These are phyloP conservation scores for Anabas testudineus DNA, from an alignment of 2,797 vertebrate genomes.

Conservation along the genomic window DNA sequence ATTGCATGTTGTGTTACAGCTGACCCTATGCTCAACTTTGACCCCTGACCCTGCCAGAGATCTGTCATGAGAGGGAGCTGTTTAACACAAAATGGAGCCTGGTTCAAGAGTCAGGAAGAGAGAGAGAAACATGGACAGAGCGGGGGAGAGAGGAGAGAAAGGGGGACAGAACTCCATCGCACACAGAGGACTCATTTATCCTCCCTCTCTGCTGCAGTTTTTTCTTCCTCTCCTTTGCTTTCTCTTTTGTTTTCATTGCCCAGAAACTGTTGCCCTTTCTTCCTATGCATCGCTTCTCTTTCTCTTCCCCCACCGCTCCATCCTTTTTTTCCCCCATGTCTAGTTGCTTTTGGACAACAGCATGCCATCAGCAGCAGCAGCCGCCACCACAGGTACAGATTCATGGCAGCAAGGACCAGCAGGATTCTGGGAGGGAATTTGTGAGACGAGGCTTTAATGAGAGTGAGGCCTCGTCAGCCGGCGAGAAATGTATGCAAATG, in stretches of 20 bases:
- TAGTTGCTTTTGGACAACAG: conserved; percentile 80
- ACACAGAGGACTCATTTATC: conserved; percentile 80
- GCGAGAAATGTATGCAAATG: conserved; percentile 98
- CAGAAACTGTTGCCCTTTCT: conserved; percentile 86
- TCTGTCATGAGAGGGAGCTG: conserved; percentile 98
- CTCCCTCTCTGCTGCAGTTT: conserved; percentile 58
- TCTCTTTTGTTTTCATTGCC: conserved; percentile 84
- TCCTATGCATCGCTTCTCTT: conserved; percentile 75
- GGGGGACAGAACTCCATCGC: conserved; percentile 60
- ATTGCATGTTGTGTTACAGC: conserved; percentile 96
- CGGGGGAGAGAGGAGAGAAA: conserved; percentile 57
- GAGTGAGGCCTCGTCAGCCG: conserved; percentile 90
- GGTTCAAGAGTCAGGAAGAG: conserved; percentile 83
- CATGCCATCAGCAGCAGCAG: conserved; percentile 83
- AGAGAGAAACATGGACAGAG: conserved; percentile 60
- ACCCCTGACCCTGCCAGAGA: conserved; percentile 92
- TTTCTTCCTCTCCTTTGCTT: conserved; percentile 78
- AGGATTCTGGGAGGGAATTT: conserved; percentile 90
- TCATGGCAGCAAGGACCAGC: conserved; percentile 87
- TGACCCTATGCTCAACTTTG: conserved; percentile 99
- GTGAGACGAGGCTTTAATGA: conserved; percentile 93
- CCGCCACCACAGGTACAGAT: conserved; percentile 90
- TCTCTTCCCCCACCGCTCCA: conserved; percentile 28
- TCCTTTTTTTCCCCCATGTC: conserved; percentile 59
- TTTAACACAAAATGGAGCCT: conserved; percentile 98